Evolutionary conservation across 2,113 vertebrate species (phyloP).

Genomic region (Oplegnathus fasciatus): DNA sequence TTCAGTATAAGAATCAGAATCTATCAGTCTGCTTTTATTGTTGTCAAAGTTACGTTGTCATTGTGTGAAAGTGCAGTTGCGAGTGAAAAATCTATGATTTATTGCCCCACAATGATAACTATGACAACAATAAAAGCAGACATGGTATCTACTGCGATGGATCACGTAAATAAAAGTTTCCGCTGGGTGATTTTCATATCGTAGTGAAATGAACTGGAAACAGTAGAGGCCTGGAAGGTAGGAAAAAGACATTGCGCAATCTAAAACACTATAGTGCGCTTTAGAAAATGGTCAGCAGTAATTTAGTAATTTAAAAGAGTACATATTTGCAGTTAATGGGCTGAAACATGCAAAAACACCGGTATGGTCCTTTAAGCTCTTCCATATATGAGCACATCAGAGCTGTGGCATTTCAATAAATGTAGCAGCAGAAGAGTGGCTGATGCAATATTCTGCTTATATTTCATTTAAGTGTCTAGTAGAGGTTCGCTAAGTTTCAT

Average conservation of each 20-base stretch:
- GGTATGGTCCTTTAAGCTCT: conserved; percentile 13
- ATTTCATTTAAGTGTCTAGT: conserved; percentile 18
- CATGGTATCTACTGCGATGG: not conserved
- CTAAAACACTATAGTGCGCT: not conserved
- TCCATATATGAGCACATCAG: not conserved
- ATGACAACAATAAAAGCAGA: conserved; percentile 3
- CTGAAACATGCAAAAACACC: conserved; percentile 25
- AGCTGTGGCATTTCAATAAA: conserved; percentile 30
- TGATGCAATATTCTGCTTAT: conserved; percentile 34
- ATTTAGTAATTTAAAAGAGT: not conserved
- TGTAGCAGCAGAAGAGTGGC: conserved; percentile 2
- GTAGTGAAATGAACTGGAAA: conserved; percentile 31
- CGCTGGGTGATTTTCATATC: conserved; percentile 21
- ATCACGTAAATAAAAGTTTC: conserved; percentile 2
- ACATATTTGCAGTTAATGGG: conserved; percentile 40
- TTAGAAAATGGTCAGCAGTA: conserved; percentile 12
- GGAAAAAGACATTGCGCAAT: not conserved
- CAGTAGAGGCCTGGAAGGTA: not conserved
- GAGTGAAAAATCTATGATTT: not conserved
- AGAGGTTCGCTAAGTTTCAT: conserved; percentile 32
- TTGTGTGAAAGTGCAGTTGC: not conserved
- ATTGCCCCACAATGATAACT: not conserved
- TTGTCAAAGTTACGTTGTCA: not conserved
- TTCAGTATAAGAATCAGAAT: not conserved
- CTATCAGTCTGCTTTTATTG: conserved; percentile 2